Base-by-base conservation (phyloP, 30 jellyfish, hydroid and myxozoan species). In the Mastigias papua region DNA sequence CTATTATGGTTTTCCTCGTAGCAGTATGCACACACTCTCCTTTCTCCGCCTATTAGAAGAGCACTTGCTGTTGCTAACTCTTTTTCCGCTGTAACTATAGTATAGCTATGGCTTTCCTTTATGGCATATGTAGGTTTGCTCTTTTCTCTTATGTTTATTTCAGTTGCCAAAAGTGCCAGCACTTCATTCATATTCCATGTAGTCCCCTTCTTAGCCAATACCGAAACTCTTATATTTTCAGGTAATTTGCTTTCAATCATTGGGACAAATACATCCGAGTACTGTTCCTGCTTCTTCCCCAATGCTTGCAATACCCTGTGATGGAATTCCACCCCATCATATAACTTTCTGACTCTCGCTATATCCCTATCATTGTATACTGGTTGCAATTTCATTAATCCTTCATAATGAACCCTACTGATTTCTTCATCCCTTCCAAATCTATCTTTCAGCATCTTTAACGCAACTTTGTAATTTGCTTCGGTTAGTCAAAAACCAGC, bases 401-500 rank as follows among this genome's bases (percentile, higher is more conserved):
- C 78, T 77, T 77, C 89, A 60, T 77, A 77, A 34, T 77, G 89
- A 1, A 75, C 78, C 20, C 78, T 28, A 8, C 78, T 29, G 25
- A 77, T 77, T 17, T 77, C 89, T 11, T 51, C 89, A 2, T 6
- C 78, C 31, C 64, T 77, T 34, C 89, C 89, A 57, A 50, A 77
- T 77, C 89, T 77, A 35, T 60, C 89, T 60, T 77, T 77, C 89
- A 77, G 23, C 89, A 77, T 77, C 60, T 54, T 26, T 16, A 58
- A 16, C 13, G 89, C 78, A 9, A 51, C 35, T 11, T 77, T 58
- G 33, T 77, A 51, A 77, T 77, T 77, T 10, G 65, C 89, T 35
- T 77, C 89, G 15, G 77, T 77, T 26, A 77, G 31, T 31, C 78
- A 26, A 58, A 77, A 77, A 16, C 89, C 89, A 16, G 89, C 89